Base-by-base conservation (phyloP, 2,797 vertebrate species). In the Coranthus polyacanthus region DNA sequence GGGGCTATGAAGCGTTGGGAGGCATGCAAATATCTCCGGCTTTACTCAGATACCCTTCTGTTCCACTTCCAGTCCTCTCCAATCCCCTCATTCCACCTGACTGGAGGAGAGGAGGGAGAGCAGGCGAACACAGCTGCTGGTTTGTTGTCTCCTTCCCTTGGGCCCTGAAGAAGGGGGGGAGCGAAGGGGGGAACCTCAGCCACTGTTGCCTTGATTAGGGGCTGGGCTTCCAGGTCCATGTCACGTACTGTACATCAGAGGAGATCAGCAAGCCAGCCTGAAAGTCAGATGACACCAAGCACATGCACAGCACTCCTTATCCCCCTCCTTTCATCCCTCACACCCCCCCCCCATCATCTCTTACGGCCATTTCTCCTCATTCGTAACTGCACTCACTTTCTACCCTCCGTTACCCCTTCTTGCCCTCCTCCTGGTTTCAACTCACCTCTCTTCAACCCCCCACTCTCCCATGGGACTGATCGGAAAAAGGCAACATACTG, bases 161-260 rank as follows among this genome's bases (percentile, higher is more conserved):
- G 90, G 78, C 47, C 72, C 83, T 90, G 87, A 26, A 89, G 90
- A 90, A 7, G 38, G 44, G 36, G 29, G 26, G 3, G 62, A 46
- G 91, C 3, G 6, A 26, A 85, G 85, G 91, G 89, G 91, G 88
- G 82, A 63, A 85, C 64, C 89, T 70, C 50, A 4, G 70, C 46
- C 22, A 24, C 68, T 56, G 67, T 36, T 77, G 92, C 90, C 89
- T 80, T 95, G 94, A 96, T 96, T 95, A 96, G 94, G 94, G 94
- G 92, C 84, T 81, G 89, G 88, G 85, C 89, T 91, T 94, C 92
- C 90, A 93, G 92, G 89, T 86, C 87, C 87, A 90, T 96, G 96
- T 97, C 97, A 95, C 94, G 91, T 95, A 94, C 92, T 91, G 95
- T 96, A 95, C 94, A 96, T 98, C 96, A 97, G 92, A 96, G 93